phyloP scores from a whole-genome alignment of 2,888 invertebrate genomes.

The Spodoptera littoralis region DNA sequence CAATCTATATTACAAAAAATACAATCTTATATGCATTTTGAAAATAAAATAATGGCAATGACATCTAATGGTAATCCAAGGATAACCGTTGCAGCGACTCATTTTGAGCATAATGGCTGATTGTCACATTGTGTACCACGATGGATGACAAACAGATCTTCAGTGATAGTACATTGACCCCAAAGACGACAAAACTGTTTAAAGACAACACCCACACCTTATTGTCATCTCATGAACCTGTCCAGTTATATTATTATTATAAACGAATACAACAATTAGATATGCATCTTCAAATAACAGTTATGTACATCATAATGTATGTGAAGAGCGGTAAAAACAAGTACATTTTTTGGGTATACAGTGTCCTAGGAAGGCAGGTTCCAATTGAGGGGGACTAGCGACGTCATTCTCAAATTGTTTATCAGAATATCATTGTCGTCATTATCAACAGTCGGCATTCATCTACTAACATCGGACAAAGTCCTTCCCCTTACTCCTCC shows the following conservation, averaged over 20 bases:
- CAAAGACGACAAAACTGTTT: slow-evolving; percentile 5
- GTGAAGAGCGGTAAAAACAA: too few relatives aligned
- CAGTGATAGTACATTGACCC: slow-evolving; percentile 47
- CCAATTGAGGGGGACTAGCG: too few relatives aligned
- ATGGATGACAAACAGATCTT: slow-evolving; percentile 9
- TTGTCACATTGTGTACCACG: slow-evolving; percentile 17
- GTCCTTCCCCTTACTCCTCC: too few relatives aligned
- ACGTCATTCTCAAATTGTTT: too few relatives aligned
- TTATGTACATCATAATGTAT: slow-evolving; percentile 16
- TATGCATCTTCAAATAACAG: slow-evolving; percentile 25
- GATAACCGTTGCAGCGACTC: slow-evolving; percentile 13
- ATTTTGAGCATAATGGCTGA: slow-evolving; percentile 13
- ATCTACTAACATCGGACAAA: too few relatives aligned
- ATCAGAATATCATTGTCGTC: too few relatives aligned
- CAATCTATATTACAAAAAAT: too few relatives aligned
- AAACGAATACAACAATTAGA: slow-evolving; percentile 9
- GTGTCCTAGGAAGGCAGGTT: too few relatives aligned
- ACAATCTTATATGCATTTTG: too few relatives aligned
- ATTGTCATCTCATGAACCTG: slow-evolving; percentile 39
- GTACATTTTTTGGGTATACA: too few relatives aligned
- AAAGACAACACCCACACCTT: slow-evolving; percentile 43
- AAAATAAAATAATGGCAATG: neutral
- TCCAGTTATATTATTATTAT: slow-evolving; percentile 17
- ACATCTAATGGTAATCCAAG: neutral
- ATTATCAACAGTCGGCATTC: too few relatives aligned